Base-by-base conservation (phyloP, 2,888 invertebrate genomes). In the Rhopalosiphum nymphaeae region DNA sequence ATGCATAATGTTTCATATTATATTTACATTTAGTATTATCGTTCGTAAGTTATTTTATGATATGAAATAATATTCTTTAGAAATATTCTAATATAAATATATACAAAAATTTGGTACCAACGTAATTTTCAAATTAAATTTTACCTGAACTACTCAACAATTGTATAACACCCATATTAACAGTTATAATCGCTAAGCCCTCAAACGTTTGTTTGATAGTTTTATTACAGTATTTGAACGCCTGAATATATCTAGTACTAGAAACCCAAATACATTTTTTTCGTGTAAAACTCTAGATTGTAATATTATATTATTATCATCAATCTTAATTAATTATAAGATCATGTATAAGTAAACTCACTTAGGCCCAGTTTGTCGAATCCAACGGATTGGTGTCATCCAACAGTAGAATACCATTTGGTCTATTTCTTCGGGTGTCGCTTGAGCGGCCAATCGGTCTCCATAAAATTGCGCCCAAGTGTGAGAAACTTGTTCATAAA, bases 341-440 rank as follows among this genome's bases (percentile, higher is more conserved):
- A n/a, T 46, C 67, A 56, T 21, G 53, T 53, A 56, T n/a, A 90
- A 46, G 2, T 4, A 46, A 46, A 84, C 92, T 92, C 42, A 92
- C 92, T 92, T 92, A 4, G 92, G 87, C 4, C 92, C 92, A 1
- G 10, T 49, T 53, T 92, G 92, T 3, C 21, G 61, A n/a, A 92
- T 42, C 67, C 61, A 88, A 3, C 87, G 61, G 25, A 67, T 53
- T 1, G 92, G 92, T n/a, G 88, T 46, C 10, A 92, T 53, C 92
- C 92, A 92, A n/a, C 92, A 88, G 26, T n/a, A 13, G 29, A 57
- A 56, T 16, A 11, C 25, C 46, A 61, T 25, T 11, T 29, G 21
- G 9, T 56, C 10, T 16, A 89, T 57, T 21, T 56, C 44, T 7
- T 91, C 44, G 16, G 0, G 1, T 42, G 90, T 25, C 25, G 4